Conservation (phyloP, 1,140 invertebrate species). For the Piezodorus guildinii region DNA sequence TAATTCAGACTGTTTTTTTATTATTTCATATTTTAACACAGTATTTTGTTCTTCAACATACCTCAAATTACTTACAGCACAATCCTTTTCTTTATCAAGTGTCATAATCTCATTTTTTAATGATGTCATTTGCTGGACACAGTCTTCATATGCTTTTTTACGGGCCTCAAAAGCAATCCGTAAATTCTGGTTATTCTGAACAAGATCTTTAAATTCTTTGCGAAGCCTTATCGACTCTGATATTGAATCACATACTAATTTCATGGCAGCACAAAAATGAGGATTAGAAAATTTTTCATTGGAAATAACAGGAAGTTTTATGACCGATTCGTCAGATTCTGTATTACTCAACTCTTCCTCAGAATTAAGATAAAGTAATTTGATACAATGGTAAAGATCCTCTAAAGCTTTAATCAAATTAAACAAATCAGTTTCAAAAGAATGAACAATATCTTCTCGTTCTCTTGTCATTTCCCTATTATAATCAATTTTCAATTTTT, state of each 20-base stretch:
- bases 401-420: neutral
- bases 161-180: too few species aligned
- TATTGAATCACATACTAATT: neutral
- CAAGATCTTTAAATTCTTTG: too few species aligned
- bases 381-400: neutral
- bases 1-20: too few species aligned
- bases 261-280: neutral
- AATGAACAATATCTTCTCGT: neutral
- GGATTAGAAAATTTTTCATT: conserved; percentile 1
- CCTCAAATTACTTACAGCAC: too few species aligned
- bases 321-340: neutral
- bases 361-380: neutral
- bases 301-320: neutral
- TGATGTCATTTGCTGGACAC: too few species aligned
- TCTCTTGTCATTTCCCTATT: neutral
- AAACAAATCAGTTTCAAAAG: conserved; percentile 6
- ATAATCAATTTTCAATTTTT: neutral
- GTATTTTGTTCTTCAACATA: too few species aligned
- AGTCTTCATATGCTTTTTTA: too few species aligned
- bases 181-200: too few species aligned
- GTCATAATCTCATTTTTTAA: too few species aligned
- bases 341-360: neutral
- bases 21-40: too few species aligned
- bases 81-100: too few species aligned
- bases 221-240: too few species aligned